Percentiles rank a stretch among this genome's conserved stretches.
Conservation (phyloP, 92 coral and sea anemone species). For the Epizoanthus rinbou region DNA sequence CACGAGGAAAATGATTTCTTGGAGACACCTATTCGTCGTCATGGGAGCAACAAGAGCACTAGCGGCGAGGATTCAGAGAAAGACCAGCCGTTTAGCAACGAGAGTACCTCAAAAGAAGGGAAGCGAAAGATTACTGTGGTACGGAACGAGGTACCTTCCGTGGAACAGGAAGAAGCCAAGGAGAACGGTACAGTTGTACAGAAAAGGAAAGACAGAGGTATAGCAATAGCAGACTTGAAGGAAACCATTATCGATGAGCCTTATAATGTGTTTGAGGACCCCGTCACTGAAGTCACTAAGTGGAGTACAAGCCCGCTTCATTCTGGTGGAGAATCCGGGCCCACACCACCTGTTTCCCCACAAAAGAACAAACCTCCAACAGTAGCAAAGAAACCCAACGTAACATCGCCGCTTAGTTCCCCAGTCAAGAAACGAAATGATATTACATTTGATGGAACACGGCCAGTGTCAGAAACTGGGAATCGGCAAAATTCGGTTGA, state of each 20-base stretch:
- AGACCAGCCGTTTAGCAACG: slow-evolving; percentile 33
- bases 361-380: slow-evolving; percentile 14
- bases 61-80: slow-evolving; percentile 30
- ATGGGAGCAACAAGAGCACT: background rate
- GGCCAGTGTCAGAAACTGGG: background rate
- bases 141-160: slow-evolving; percentile 11
- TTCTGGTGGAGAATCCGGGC: slow-evolving; percentile 18
- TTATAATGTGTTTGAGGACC: background rate
- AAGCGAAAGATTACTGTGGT: slow-evolving; percentile 23
- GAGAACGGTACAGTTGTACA: background rate
- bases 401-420: slow-evolving; percentile 18
- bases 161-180: background rate
- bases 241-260: slow-evolving; percentile 23
- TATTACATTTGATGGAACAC: background rate
- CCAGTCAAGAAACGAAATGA: slow-evolving; percentile 18
- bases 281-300: background rate
- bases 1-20: slow-evolving; percentile 18
- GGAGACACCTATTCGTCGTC: slow-evolving; percentile 6
- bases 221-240: slow-evolving; percentile 11
- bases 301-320: background rate
- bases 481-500: background rate
- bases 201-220: slow-evolving; percentile 19
- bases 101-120: slow-evolving; percentile 9
- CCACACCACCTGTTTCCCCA: slow-evolving; percentile 27
- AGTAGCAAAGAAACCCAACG: background rate